Evolutionary conservation across 1,140 invertebrate species (phyloP).

Genomic region (Venturia canescens): DNA sequence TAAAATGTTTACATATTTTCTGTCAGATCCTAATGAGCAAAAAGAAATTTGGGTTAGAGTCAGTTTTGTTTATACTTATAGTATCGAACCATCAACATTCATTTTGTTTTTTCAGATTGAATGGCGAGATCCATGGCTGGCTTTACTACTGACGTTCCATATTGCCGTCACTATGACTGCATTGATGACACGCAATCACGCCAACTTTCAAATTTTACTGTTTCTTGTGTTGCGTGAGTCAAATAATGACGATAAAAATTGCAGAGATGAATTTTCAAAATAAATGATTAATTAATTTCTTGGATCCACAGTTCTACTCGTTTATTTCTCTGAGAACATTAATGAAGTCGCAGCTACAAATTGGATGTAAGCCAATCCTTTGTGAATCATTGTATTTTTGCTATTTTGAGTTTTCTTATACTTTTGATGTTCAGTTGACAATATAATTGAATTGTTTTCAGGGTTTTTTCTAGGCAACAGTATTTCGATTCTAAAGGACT

Average conservation of each 20-base stretch:
- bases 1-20: too few species aligned
- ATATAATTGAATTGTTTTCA: constrained; percentile 63
- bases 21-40: too few species aligned
- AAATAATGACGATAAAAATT: constrained; percentile 22
- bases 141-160: constrained; percentile 86
- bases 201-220: constrained; percentile 90
- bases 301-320: constrained; percentile 84
- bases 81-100: too few species aligned
- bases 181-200: constrained; percentile 88
- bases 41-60: too few species aligned
- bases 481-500: constrained; percentile 95
- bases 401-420: constrained; percentile 17
- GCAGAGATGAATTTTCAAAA: neutral
- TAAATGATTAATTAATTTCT: constrained; percentile 53
- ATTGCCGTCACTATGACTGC: constrained; percentile 86
- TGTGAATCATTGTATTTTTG: constrained; percentile 47
- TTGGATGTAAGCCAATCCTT: constrained; percentile 80
- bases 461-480: constrained; percentile 90
- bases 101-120: constrained; percentile 85
- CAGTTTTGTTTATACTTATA: neutral
- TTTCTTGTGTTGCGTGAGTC: constrained; percentile 89
- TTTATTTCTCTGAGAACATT: constrained; percentile 92
- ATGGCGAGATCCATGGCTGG: constrained; percentile 92
- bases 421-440: constrained; percentile 10
- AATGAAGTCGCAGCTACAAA: constrained; percentile 91